phyloP scores from a whole-genome alignment of 2,888 invertebrate species.

The Drosophila kokeensis region DNA sequence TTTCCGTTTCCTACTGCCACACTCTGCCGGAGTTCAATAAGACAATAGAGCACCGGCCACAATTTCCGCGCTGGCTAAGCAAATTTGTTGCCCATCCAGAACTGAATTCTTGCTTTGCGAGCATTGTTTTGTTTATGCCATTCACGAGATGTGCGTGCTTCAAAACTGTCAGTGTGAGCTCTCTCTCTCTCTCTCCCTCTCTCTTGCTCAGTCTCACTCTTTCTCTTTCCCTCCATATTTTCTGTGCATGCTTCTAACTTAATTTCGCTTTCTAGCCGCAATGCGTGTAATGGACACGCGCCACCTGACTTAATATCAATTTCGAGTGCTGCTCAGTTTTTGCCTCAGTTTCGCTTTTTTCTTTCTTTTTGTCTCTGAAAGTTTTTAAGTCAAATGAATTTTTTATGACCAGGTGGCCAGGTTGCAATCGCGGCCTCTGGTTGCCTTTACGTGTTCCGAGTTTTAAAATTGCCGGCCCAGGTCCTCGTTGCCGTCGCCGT shows the following conservation, averaged over 20 bases:
- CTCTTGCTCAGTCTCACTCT: not conserved
- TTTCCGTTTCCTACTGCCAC: slow-evolving; percentile 56
- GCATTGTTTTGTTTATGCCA: slow-evolving; percentile 60
- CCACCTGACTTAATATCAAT: slow-evolving; percentile 81
- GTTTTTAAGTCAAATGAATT: slow-evolving; percentile 80
- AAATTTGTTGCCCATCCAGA: slow-evolving; percentile 45
- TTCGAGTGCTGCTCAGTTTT: slow-evolving; percentile 43
- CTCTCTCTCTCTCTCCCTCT: slow-evolving; percentile 2
- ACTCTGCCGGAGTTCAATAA: slow-evolving; percentile 42
- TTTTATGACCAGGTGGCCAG: slow-evolving; percentile 63
- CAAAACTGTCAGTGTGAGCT: slow-evolving; percentile 66
- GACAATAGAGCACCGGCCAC: slow-evolving; percentile 63
- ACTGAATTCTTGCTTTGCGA: slow-evolving; percentile 25
- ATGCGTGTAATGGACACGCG: slow-evolving; percentile 80
- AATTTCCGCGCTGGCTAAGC: slow-evolving; percentile 71
- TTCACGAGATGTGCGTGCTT: slow-evolving; percentile 69
- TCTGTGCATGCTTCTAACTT: slow-evolving; percentile 21
- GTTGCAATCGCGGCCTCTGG: slow-evolving; percentile 42
- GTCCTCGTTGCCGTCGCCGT: slow-evolving; percentile 13
- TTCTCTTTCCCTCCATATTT: not conserved
- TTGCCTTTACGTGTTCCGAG: slow-evolving; percentile 69
- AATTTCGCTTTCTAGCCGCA: slow-evolving; percentile 62
- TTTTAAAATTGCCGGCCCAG: slow-evolving; percentile 62
- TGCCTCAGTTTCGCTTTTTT: slow-evolving; percentile 23
- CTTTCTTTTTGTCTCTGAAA: slow-evolving; percentile 47